Conservation (phyloP, 2,797 vertebrate genomes). For the Sciaenops ocellatus region DNA sequence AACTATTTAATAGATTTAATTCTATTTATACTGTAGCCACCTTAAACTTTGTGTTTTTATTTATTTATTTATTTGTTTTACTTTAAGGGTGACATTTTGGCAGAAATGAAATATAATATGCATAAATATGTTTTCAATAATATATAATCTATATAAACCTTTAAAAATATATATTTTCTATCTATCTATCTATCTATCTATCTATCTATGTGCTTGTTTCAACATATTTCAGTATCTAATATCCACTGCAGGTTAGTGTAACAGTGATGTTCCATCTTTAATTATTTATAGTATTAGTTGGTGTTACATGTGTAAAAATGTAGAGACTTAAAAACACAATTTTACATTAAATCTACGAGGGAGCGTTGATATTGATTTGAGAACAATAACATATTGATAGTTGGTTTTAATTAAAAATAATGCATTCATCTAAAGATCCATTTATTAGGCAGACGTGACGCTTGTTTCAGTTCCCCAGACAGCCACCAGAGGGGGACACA, state of each 20-base stretch:
- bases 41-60: too few species aligned
- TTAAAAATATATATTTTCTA: too few species aligned
- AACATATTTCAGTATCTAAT: background rate
- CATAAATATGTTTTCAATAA: background rate
- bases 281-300: background rate
- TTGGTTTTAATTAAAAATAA: background rate
- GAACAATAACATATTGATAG: background rate
- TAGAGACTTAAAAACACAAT: background rate
- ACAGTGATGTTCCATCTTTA: background rate
- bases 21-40: too few species aligned
- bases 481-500: constrained; percentile 52
- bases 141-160: background rate
- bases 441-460: background rate
- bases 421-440: background rate
- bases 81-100: too few species aligned
- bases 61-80: too few species aligned
- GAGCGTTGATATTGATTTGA: background rate
- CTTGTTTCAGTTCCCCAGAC: background rate
- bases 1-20: too few species aligned
- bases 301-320: background rate
- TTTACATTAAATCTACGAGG: background rate
- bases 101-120: too few species aligned
- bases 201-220: too few species aligned
- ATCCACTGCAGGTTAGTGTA: background rate
- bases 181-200: too few species aligned